Evolutionary conservation across 2,797 vertebrate species (phyloP).

Genomic region (Chelidonichthys spinosus): DNA sequence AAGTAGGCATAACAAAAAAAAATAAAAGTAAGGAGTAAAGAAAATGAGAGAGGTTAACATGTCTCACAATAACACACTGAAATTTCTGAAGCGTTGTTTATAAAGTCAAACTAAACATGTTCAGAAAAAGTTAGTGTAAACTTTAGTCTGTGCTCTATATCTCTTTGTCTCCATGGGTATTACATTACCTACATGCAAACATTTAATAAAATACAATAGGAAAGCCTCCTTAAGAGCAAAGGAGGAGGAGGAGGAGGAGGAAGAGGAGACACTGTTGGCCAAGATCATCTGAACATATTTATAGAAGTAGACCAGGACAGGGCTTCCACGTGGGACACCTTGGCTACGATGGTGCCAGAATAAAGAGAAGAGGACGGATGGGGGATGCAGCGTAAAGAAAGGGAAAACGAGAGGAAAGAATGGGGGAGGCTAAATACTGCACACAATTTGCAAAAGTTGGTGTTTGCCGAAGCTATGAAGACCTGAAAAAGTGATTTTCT

Average conservation of each 20-base stretch:
- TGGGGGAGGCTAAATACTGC: conserved; percentile 20
- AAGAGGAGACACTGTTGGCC: conserved; percentile 46
- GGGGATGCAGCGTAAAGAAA: conserved; percentile 26
- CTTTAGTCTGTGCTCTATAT: not conserved
- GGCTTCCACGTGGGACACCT: conserved; percentile 57
- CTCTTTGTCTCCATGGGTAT: not conserved
- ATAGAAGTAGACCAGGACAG: conserved; percentile 69
- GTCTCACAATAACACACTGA: not conserved
- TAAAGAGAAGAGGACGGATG: conserved; percentile 37
- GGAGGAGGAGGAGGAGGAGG: conserved; percentile 9
- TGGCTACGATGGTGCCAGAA: conserved; percentile 41
- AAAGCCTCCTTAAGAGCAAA: conserved; percentile 32
- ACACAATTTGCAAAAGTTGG: conserved; percentile 43
- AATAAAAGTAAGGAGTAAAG: not conserved
- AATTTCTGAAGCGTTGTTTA: too few relatives aligned
- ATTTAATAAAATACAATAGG: conserved; percentile 10
- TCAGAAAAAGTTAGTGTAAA: not conserved
- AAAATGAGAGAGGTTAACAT: not conserved
- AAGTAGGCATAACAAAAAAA: conserved; percentile 2
- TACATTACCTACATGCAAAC: not conserved
- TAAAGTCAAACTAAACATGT: not conserved
- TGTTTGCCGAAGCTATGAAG: conserved; percentile 39
- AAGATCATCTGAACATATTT: conserved; percentile 68
- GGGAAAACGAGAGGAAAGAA: conserved; percentile 15
- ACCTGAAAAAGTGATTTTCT: conserved; percentile 22